Base-by-base conservation (phyloP, 1,140 invertebrate genomes). In the Papilio polyxenes region DNA sequence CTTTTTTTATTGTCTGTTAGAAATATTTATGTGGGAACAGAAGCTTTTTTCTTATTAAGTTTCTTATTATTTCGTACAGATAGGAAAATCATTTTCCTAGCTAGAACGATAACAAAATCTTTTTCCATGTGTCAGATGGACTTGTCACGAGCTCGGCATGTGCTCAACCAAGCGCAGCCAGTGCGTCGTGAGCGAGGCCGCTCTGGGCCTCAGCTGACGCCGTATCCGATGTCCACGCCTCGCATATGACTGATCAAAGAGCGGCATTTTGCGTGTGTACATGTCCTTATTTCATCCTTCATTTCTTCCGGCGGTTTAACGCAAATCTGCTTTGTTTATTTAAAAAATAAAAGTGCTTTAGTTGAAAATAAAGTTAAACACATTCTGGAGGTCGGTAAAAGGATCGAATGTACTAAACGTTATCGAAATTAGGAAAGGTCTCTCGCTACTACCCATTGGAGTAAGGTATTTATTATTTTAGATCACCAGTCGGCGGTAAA, bases 171-270 rank as follows among this genome's bases (percentile, higher is more conserved):
- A 92, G 91, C 91, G 88, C 77, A 83, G 82, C 85, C 76, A 83
- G 82, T 53, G 76, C 76, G 91, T 90, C 91, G 87, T 89, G 88
- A 88, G 88, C 89, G 84, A 84, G 84, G 51, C 86, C 86, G 69
- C 81, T 85, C 88, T n/a, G 90, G 88, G 90, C 87, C 88, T 90
- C 90, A 88, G 81, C 90, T 91, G 91, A 90, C 90, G 89, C 87
- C 86, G 83, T 88, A 90, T 92, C 74, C 74, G 74, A 75, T 75
- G 74, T 75, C 74, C 89, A 51, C 78, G 59, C 82, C 82, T 83
- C 81, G 65, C 79, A 85, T 81, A 77, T 82, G 56, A 59, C 56
- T 7, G 56, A 76, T 56, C 40, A 74, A 40, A 82, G 84, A 79
- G 83, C 72, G 59, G 75, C 53, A 23, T 49, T 0, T 79, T 23